Evolutionary conservation across 2,797 vertebrate genomes (phyloP).

Genomic region (Pseudochirops corinnae): DNA sequence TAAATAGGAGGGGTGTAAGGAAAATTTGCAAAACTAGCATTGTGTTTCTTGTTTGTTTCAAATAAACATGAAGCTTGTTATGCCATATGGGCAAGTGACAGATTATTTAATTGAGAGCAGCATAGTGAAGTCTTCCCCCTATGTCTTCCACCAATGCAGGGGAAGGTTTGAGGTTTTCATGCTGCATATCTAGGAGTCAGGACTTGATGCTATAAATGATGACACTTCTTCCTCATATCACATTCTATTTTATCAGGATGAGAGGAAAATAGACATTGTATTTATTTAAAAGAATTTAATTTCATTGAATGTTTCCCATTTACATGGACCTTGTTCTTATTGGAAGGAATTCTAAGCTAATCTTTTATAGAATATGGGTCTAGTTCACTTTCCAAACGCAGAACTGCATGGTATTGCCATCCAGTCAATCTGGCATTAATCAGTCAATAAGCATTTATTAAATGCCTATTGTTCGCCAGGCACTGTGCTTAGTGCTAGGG

Average conservation of each 20-base stretch:
- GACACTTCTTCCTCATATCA: neutral
- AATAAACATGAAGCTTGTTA: slow-evolving; percentile 73
- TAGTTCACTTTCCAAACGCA: neutral
- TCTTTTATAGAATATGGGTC: neutral
- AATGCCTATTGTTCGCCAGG: neutral
- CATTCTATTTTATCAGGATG: neutral
- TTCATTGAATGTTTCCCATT: neutral
- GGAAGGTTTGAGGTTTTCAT: neutral
- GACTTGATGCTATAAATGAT: neutral
- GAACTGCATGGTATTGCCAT: neutral
- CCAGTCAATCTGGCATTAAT: neutral
- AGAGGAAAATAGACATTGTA: neutral
- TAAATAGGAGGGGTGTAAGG: slow-evolving; percentile 46
- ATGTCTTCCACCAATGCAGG: neutral
- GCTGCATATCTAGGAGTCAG: neutral
- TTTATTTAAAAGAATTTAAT: neutral
- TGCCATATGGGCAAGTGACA: slow-evolving; percentile 59
- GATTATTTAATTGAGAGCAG: slow-evolving; percentile 62
- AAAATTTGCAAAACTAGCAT: slow-evolving; percentile 63
- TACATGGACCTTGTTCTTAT: neutral
- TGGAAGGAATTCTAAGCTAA: neutral
- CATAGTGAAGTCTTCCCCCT: slow-evolving; percentile 52
- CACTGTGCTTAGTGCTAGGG: neutral
- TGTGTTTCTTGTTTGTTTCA: slow-evolving; percentile 68
- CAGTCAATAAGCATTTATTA: neutral